Conservation (phyloP, 2,113 vertebrate species). For the Hucho hucho region DNA sequence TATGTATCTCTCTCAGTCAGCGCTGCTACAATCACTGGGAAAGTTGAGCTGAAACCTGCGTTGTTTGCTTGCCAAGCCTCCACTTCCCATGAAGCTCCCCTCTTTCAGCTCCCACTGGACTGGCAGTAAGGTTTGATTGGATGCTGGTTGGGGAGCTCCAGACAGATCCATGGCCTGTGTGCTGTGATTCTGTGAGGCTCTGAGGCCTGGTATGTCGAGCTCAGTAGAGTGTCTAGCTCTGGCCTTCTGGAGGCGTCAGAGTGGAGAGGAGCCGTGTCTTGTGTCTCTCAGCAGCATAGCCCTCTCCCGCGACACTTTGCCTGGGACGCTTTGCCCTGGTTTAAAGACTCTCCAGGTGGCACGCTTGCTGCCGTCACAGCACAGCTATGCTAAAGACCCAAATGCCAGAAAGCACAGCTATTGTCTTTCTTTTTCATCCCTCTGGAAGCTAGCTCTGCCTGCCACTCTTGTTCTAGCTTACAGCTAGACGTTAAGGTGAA, state of each 20-base stretch:
- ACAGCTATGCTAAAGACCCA: background rate
- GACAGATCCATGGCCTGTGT: constrained; percentile 26
- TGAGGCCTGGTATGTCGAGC: constrained; percentile 29
- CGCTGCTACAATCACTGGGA: constrained; percentile 18
- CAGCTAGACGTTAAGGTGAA: background rate
- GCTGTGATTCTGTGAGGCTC: constrained; percentile 28
- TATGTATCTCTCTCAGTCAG: constrained; percentile 12
- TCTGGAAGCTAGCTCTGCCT: background rate
- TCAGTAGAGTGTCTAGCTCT: constrained; percentile 25
- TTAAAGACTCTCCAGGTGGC: constrained; percentile 22
- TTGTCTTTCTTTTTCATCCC: background rate
- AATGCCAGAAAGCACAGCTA: background rate
- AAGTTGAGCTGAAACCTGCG: constrained; percentile 26
- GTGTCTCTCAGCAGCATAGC: background rate
- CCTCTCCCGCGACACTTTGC: background rate
- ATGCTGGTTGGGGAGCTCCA: constrained; percentile 29
- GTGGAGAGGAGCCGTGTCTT: constrained; percentile 6
- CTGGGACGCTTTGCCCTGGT: constrained; percentile 2
- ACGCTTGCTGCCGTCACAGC: background rate
- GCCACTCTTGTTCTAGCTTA: background rate
- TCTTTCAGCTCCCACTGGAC: constrained; percentile 16
- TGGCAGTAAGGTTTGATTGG: constrained; percentile 44
- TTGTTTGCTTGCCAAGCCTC: constrained; percentile 12
- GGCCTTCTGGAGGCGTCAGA: constrained; percentile 44
- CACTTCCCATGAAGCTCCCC: constrained; percentile 43